phyloP scores from a whole-genome alignment of 2,113 vertebrate species.

The Nesoenas mayeri region DNA sequence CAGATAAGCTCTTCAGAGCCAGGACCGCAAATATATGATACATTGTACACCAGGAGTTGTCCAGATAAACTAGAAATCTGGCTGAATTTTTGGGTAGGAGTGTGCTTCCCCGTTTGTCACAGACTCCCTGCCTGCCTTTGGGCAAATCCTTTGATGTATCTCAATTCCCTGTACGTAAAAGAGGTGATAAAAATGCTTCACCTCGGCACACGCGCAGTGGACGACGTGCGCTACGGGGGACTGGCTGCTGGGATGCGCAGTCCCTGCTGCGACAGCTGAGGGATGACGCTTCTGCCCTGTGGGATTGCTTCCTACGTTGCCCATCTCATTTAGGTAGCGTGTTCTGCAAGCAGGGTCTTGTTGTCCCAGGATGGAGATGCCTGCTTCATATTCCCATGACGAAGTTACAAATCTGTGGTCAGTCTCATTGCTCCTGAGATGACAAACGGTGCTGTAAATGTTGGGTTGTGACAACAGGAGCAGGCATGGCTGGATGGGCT shows the following conservation, averaged over 20 bases:
- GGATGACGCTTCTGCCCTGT: background rate
- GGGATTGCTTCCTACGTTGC: background rate
- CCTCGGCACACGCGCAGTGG: background rate
- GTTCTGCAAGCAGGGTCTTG: background rate
- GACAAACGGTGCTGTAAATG: rapidly evolving
- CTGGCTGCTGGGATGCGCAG: background rate
- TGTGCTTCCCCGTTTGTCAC: rapidly evolving
- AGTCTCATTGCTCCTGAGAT: background rate
- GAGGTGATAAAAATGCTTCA: background rate
- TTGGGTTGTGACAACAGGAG: background rate
- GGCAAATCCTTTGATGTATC: background rate
- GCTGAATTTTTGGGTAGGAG: background rate
- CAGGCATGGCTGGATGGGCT: background rate
- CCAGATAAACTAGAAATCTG: background rate
- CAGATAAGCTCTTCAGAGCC: conserved; percentile 49
- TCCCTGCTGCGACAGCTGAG: background rate
- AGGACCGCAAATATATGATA: background rate
- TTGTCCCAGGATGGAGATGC: background rate
- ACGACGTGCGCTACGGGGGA: rapidly evolving
- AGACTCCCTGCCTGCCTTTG: background rate
- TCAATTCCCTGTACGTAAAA: background rate
- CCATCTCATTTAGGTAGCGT: background rate
- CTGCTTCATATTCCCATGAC: background rate
- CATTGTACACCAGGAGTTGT: background rate
- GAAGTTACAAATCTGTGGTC: background rate